Evolutionary conservation across 1,140 invertebrate species (phyloP).

Genomic region (Calephelis virginiensis): DNA sequence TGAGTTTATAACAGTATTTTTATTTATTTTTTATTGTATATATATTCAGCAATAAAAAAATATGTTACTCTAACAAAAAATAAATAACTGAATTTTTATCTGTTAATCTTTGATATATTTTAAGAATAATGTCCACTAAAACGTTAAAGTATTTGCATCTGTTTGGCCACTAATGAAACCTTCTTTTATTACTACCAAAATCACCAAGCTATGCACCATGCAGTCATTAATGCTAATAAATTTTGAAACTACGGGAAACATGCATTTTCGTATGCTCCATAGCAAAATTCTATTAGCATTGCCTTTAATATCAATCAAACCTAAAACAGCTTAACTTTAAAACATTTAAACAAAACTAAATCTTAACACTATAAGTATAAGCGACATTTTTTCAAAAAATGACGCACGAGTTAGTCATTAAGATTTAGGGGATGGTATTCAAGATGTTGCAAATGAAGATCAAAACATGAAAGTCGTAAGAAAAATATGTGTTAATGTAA

Average conservation of each 20-base stretch:
- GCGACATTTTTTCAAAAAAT: slow-evolving; percentile 41
- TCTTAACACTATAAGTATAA: slow-evolving; percentile 12
- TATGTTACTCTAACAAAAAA: too few relatives aligned
- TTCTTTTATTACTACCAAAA: slow-evolving; percentile 51
- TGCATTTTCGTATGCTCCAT: slow-evolving; percentile 58
- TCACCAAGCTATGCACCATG: slow-evolving; percentile 49
- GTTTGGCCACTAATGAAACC: slow-evolving; percentile 39
- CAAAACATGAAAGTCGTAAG: slow-evolving; percentile 38
- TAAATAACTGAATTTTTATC: too few relatives aligned
- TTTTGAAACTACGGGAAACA: slow-evolving; percentile 65
- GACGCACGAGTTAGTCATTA: slow-evolving; percentile 57
- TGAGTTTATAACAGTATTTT: too few relatives aligned
- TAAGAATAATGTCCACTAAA: slow-evolving; percentile 1
- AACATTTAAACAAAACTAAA: slow-evolving; percentile 34
- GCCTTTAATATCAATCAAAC: slow-evolving; percentile 18
- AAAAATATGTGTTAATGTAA: slow-evolving; percentile 22
- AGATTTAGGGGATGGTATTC: slow-evolving; percentile 64
- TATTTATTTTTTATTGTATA: too few relatives aligned
- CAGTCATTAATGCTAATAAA: slow-evolving; percentile 65
- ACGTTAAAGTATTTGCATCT: slow-evolving; percentile 36
- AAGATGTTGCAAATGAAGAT: slow-evolving; percentile 61
- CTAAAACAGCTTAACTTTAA: slow-evolving; percentile 32
- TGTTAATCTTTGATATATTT: too few relatives aligned
- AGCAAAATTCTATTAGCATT: slow-evolving; percentile 62
- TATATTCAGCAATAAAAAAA: too few relatives aligned